Percentiles rank a stretch among this genome's conserved stretches.
Evolutionary conservation across 2,113 vertebrate genomes (phyloP).

Genomic region (Nesospiza acunhae): DNA sequence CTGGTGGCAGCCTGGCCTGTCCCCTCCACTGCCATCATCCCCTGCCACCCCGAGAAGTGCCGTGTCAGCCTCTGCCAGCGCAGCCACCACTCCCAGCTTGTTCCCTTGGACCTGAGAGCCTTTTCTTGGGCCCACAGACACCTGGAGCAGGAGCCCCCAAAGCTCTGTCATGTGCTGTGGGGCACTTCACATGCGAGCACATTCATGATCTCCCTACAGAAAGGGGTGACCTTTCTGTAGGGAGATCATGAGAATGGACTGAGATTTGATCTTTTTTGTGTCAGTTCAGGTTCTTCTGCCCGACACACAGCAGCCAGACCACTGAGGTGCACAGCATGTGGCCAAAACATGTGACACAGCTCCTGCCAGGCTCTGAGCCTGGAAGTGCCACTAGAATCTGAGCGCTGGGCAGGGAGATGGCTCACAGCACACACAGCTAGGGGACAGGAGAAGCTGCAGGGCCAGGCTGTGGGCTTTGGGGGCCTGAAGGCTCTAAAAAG

Average conservation of each 20-base stretch:
- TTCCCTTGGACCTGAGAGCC: neutral
- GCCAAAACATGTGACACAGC: rapidly evolving
- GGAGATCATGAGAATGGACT: neutral
- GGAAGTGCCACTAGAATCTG: neutral
- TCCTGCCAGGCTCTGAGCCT: neutral
- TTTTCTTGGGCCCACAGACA: neutral
- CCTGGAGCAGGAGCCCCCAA: neutral
- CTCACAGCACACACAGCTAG: neutral
- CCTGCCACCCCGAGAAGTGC: rapidly evolving
- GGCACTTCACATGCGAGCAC: neutral
- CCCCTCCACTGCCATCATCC: neutral
- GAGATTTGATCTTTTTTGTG: neutral
- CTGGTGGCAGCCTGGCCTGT: neutral
- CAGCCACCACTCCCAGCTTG: rapidly evolving
- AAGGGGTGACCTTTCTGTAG: neutral
- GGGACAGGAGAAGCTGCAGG: neutral
- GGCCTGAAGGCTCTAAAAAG: neutral
- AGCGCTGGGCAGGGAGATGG: neutral
- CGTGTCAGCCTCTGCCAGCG: rapidly evolving
- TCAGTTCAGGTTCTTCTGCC: neutral
- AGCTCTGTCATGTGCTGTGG: rapidly evolving
- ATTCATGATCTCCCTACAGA: neutral
- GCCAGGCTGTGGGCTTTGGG: neutral
- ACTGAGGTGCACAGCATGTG: rapidly evolving
- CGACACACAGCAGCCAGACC: neutral